Conservation (phyloP, 1,140 invertebrate genomes). For the Cecropterus lyciades region DNA sequence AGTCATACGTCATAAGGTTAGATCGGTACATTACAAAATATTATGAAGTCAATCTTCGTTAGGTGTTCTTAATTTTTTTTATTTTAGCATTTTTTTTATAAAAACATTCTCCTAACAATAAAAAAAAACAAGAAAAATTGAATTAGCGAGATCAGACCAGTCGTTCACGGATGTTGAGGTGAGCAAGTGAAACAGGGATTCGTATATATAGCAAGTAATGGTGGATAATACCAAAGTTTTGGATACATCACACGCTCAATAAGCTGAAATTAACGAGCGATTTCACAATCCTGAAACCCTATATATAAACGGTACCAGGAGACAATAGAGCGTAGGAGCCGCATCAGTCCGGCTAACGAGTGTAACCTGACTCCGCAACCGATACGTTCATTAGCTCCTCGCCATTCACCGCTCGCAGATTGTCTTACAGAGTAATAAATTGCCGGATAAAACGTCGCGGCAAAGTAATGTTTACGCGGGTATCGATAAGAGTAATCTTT, state of each 20-base stretch:
- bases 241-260: not conserved
- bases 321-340: conserved; percentile 54
- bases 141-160: too few species aligned
- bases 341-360: conserved; percentile 62
- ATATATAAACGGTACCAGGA: conserved; percentile 47
- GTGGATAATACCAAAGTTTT: too few species aligned
- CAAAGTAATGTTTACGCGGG: conserved; percentile 32
- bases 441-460: conserved; percentile 38
- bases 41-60: too few species aligned
- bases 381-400: conserved; percentile 72
- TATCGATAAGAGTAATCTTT: conserved; percentile 37
- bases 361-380: conserved; percentile 67
- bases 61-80: too few species aligned
- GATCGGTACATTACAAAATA: too few species aligned
- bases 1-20: too few species aligned
- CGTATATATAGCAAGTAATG: too few species aligned
- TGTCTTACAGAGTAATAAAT: conserved; percentile 58
- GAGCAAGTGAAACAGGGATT: too few species aligned
- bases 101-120: too few species aligned
- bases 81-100: too few species aligned
- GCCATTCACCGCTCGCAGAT: conserved; percentile 52
- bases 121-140: too few species aligned
- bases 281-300: conserved; percentile 26
- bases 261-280: conserved; percentile 11
- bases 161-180: too few species aligned